Percentiles rank a stretch among this genome's conserved stretches.
phyloP scores from a whole-genome alignment of 2,113 vertebrate genomes.

The Corvus hawaiiensis region DNA sequence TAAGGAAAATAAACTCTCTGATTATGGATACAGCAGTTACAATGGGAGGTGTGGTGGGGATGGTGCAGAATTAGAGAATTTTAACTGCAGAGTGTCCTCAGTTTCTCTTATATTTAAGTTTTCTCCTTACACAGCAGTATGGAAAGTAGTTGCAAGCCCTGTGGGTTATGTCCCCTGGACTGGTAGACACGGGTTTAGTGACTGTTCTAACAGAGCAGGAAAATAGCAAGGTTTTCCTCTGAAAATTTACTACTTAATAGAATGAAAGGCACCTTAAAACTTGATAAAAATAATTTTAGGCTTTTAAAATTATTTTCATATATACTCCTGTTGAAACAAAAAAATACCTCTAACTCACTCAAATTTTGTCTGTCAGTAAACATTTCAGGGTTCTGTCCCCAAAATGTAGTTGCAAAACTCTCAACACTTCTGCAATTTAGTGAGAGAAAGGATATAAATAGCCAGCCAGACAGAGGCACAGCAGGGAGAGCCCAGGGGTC shows the following conservation, averaged over 20 bases:
- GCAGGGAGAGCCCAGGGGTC: slow-evolving; percentile 19
- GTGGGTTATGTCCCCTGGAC: neutral
- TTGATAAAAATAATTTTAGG: neutral
- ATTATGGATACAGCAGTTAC: neutral
- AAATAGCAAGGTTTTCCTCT: neutral
- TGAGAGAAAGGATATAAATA: slow-evolving; percentile 41
- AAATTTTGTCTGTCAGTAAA: neutral
- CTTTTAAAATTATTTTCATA: neutral
- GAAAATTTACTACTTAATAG: neutral
- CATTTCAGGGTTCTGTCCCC: neutral
- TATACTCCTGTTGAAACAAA: neutral
- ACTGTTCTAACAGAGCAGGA: neutral
- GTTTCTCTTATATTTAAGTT: neutral
- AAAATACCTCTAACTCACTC: neutral
- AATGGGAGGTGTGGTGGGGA: neutral
- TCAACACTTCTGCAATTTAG: neutral
- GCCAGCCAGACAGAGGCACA: neutral
- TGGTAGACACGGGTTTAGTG: neutral
- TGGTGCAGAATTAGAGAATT: neutral
- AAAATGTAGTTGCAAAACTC: slow-evolving; percentile 19
- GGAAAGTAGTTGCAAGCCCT: neutral
- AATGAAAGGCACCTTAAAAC: neutral
- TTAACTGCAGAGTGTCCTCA: neutral
- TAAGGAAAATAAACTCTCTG: neutral
- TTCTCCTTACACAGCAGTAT: neutral